Conservation (phyloP, 2,888 invertebrate species). For the Epinotia brunnichana region DNA sequence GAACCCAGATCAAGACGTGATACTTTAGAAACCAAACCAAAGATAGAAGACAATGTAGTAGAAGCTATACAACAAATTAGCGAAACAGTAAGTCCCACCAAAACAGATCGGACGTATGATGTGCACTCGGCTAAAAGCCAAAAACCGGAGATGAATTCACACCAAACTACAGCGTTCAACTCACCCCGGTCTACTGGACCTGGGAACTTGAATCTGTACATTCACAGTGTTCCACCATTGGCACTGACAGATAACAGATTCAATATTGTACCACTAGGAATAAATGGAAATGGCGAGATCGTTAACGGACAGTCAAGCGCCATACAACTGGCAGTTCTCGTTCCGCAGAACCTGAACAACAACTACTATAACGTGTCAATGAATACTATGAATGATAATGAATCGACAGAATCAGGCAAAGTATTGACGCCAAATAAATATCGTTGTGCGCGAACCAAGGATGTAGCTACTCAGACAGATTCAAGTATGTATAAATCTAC, state of each 20-base stretch:
- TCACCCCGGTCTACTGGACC: conserved; percentile 74
- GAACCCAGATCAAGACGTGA: conserved; percentile 42
- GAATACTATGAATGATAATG: conserved; percentile 69
- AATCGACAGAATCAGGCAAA: conserved; percentile 66
- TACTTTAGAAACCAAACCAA: conserved; percentile 53
- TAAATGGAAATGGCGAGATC: conserved; percentile 71
- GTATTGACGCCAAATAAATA: conserved; percentile 78
- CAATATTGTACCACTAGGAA: conserved; percentile 76
- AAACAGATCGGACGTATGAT: conserved; percentile 75
- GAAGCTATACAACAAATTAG: conserved; percentile 53
- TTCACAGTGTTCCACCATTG: conserved; percentile 75
- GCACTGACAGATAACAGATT: conserved; percentile 74
- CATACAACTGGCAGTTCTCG: conserved; percentile 85
- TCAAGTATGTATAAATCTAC: conserved; percentile 58
- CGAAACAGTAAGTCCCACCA: conserved; percentile 68
- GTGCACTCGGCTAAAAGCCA: conserved; percentile 72
- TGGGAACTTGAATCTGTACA: conserved; percentile 75
- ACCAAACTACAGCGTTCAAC: conserved; percentile 74
- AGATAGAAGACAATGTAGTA: conserved; percentile 54
- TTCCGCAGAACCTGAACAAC: conserved; percentile 79
- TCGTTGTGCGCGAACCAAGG: conserved; percentile 79
- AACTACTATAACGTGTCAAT: conserved; percentile 76
- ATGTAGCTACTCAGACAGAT: conserved; percentile 89
- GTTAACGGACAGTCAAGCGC: conserved; percentile 74
- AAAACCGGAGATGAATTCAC: conserved; percentile 71